phyloP scores from a whole-genome alignment of 2,797 vertebrate genomes.

The Chaenodraco wilsoni region DNA sequence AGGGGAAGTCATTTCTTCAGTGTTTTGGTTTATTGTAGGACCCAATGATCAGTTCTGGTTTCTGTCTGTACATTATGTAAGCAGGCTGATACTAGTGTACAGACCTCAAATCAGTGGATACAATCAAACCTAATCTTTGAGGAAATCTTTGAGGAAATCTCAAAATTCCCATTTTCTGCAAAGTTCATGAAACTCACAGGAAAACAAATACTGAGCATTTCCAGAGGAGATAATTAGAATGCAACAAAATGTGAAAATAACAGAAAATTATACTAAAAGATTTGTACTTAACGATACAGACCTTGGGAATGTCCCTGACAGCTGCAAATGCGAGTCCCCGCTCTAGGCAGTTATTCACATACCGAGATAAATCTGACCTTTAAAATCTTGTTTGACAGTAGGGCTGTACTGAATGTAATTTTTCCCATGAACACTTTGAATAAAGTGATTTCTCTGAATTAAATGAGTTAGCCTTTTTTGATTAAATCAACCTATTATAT shows the following conservation, averaged over 20 bases:
- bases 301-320: background rate
- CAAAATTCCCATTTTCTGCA: background rate
- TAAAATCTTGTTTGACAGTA: too few species aligned
- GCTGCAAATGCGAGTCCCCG: background rate
- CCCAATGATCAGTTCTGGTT: background rate
- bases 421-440: too few species aligned
- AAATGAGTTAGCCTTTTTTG: too few species aligned
- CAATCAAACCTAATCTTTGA: background rate
- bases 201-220: background rate
- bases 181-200: background rate
- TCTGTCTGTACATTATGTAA: background rate
- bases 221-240: background rate
- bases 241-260: slow-evolving; percentile 1
- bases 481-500: too few species aligned
- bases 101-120: slow-evolving; percentile 3
- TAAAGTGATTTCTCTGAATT: too few species aligned
- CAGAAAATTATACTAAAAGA: background rate
- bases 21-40: slow-evolving; percentile 14
- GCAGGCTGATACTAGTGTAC: background rate
- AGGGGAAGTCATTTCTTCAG: background rate
- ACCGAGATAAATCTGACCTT: background rate
- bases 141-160: background rate
- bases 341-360: slow-evolving; percentile 8
- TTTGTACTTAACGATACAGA: background rate
- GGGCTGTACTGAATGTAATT: too few species aligned